Percentiles rank a stretch among this genome's conserved stretches.
These are phyloP conservation scores for Sogatella furcifera DNA, from an alignment of 1,140 invertebrate genomes.

Conservation along the genomic window DNA sequence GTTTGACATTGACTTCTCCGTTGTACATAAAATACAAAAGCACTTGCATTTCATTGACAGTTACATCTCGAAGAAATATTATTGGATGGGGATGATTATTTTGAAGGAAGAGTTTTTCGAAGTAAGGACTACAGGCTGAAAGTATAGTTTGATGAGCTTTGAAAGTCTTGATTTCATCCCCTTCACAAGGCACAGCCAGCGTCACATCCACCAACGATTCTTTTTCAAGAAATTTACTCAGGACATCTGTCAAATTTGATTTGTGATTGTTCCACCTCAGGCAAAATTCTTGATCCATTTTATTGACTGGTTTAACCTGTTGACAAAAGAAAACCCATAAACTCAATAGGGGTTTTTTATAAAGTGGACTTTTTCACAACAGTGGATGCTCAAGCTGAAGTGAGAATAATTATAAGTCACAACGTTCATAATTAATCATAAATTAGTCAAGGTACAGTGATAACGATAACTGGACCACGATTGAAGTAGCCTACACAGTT, in stretches of 20 bases:
- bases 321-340: no score
- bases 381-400: no score
- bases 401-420: no score
- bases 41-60: conserved; percentile 76
- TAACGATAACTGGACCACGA: no score
- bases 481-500: no score
- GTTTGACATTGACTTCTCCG: conserved; percentile 79
- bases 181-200: conserved; percentile 69
- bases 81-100: conserved; percentile 86
- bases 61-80: conserved; percentile 82
- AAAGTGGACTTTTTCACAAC: no score
- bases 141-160: conserved; percentile 89
- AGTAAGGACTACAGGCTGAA: conserved; percentile 89
- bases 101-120: conserved; percentile 84
- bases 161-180: conserved; percentile 55
- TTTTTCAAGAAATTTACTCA: conserved; percentile 71
- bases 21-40: conserved; percentile 85
- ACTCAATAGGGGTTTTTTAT: no score
- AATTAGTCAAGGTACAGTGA: no score
- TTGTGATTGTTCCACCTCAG: conserved; percentile 91
- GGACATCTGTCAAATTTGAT: conserved; percentile 76
- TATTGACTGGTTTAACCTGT: not conserved
- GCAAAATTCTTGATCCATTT: conserved; percentile 87
- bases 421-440: no score
- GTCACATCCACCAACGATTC: conserved; percentile 86